Evolutionary conservation across 2,797 vertebrate genomes (phyloP), one percentile per base, ranked within the genome.

Genomic region (Brachymystax lenok): DNA sequence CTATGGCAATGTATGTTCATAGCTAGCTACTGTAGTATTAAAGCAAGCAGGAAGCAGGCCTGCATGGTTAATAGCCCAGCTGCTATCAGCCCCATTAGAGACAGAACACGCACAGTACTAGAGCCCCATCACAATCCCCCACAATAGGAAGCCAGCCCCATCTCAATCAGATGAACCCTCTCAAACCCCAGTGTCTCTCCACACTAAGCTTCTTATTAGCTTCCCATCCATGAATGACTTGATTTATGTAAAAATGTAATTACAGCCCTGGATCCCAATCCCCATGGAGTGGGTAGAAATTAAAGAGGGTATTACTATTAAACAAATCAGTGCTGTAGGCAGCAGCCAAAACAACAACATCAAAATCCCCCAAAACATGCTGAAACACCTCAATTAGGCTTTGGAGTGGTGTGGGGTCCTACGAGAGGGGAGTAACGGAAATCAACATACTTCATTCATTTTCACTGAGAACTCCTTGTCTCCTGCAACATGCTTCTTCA

Each of bases 381-480:
- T 91, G 90, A 90, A 61, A 87, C 86, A 76, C 75, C 71, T 86
- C 89, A 92, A 88, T 91, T 89, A 73, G 76, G 46, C 17, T 50
- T 64, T 7, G 59, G 13, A 40, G 67, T 17, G 54, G 77, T 79
- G 75, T 66, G 74, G 50, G 61, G 75, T 92, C 91, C 90, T 89
- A 91, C 66, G 77, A 94, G 92, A 73, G 89, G 93, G 96, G 95
- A 95, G 95, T 96, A 95, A 86, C 94, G 66, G 95, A 95, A 96
- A 96, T 95, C 94, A 95, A 99, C 98, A 99, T 99, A 99, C 98
- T 96, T 99, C 96, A 95, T 98, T 99, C 95, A 99, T 97, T 97
- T 98, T 99, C 95, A 99, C 97, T 97, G 98, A 99, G 98, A 99
- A 99, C 96, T 99, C 98, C 97, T 99, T 99, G 96, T 97, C 97